Evolutionary conservation across 1,140 invertebrate species (phyloP).

Genomic region (Eulimnadia texana): DNA sequence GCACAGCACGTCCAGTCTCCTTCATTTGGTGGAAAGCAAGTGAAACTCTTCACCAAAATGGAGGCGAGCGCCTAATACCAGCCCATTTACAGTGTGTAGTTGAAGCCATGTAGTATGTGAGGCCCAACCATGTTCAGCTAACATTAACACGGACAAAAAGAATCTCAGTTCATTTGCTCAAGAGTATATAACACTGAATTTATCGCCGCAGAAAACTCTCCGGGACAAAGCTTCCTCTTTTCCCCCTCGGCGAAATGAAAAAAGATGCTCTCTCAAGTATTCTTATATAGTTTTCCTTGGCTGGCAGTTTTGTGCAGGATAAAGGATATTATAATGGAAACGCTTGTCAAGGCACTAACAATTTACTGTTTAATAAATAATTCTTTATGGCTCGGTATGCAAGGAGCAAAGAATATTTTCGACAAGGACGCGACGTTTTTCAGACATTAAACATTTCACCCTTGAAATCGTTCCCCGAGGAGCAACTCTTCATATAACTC

Average conservation of each 20-base stretch:
- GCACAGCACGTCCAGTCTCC: neutral
- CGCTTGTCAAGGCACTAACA: neutral
- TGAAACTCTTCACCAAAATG: no score
- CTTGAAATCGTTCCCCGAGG: neutral
- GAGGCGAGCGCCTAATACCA: no score
- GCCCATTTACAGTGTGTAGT: no score
- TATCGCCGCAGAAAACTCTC: neutral
- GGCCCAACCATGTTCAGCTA: neutral
- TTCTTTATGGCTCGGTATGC: neutral
- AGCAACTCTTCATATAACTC: neutral
- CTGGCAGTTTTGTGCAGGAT: neutral
- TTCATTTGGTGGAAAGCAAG: neutral
- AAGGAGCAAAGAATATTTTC: neutral
- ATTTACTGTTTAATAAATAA: neutral
- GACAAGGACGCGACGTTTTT: neutral
- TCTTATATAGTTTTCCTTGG: neutral
- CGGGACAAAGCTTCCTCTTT: neutral
- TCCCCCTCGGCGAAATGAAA: neutral
- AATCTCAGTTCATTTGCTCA: neutral
- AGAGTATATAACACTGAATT: neutral
- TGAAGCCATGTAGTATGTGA: no score
- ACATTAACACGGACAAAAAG: neutral
- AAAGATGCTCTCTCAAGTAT: neutral
- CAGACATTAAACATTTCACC: neutral
- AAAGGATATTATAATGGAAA: neutral